phyloP scores from a whole-genome alignment of 30 jellyfish, hydroid and myxozoan species.

The Chrysaora quinquecirrha region DNA sequence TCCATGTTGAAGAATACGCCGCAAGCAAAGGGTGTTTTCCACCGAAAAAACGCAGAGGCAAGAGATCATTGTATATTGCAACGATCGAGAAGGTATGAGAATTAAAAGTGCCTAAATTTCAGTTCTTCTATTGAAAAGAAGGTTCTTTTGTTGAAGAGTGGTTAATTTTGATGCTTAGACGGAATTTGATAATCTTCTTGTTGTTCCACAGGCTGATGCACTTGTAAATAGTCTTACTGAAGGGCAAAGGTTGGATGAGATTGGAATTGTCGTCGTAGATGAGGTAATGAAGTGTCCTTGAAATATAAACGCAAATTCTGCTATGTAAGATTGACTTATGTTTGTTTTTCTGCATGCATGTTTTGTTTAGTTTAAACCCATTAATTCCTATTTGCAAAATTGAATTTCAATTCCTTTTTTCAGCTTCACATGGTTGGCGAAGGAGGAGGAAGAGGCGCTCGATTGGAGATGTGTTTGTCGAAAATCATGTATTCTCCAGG shows the following conservation, averaged over 20 bases:
- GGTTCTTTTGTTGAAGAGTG: too few species aligned
- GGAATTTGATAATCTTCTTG: too few species aligned
- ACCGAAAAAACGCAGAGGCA: conserved; percentile 86
- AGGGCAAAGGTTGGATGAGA: conserved; percentile 72
- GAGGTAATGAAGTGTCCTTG: conserved; percentile 71
- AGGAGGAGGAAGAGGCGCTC: conserved; percentile 96
- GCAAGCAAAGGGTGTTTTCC: conserved; percentile 96
- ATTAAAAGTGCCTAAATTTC: too few species aligned
- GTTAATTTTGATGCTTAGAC: too few species aligned
- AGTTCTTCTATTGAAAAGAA: too few species aligned
- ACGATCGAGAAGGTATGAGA: conserved; percentile 97
- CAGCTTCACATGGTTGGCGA: conserved; percentile 99
- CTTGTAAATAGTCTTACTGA: conserved; percentile 88
- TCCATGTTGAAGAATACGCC: conserved; percentile 98
- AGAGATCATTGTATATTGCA: conserved; percentile 84
- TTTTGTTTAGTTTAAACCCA: too few species aligned
- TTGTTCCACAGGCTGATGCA: conserved; percentile 83
- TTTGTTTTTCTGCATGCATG: too few species aligned
- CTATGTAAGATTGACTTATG: too few species aligned
- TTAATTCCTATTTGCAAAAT: too few species aligned
- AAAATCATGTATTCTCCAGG: conserved; percentile 69
- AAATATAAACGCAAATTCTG: too few species aligned
- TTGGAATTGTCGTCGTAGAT: conserved; percentile 97
- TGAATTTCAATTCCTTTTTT: too few species aligned
- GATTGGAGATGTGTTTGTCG: conserved; percentile 83